Conservation (phyloP, 2,113 vertebrate species). For the Oxygymnocypris stewartii region DNA sequence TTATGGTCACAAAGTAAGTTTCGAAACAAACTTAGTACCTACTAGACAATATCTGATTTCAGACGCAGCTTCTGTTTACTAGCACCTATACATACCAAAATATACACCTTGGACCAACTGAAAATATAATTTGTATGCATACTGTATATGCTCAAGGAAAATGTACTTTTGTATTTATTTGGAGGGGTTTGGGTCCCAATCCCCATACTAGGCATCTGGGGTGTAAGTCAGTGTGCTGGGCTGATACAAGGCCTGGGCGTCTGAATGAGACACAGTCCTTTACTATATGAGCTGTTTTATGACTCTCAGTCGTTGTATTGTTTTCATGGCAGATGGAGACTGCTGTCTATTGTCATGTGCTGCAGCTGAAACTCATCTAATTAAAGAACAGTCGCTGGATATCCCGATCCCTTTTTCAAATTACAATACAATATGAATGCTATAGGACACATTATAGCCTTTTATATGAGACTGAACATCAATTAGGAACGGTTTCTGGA, state of each 20-base stretch:
- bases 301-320: constrained; percentile 14
- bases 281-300: constrained; percentile 34
- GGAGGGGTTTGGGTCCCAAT: neutral
- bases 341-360: neutral
- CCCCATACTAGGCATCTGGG: constrained; percentile 1
- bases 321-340: constrained; percentile 23
- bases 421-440: neutral
- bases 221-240: neutral
- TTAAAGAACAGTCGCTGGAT: neutral
- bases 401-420: neutral
- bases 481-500: too few species aligned
- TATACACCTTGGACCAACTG: neutral
- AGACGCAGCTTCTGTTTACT: neutral
- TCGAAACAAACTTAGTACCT: too few species aligned
- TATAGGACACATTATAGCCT: neutral
- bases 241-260: constrained; percentile 1
- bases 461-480: neutral
- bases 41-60: too few species aligned
- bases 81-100: neutral
- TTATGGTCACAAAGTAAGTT: too few species aligned
- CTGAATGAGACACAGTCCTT: constrained; percentile 21
- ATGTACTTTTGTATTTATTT: neutral
- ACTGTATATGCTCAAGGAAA: neutral
- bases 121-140: neutral
- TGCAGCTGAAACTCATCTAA: constrained; percentile 9